Conservation (phyloP, 2,113 vertebrate genomes). For the Australoheros scitulus region DNA sequence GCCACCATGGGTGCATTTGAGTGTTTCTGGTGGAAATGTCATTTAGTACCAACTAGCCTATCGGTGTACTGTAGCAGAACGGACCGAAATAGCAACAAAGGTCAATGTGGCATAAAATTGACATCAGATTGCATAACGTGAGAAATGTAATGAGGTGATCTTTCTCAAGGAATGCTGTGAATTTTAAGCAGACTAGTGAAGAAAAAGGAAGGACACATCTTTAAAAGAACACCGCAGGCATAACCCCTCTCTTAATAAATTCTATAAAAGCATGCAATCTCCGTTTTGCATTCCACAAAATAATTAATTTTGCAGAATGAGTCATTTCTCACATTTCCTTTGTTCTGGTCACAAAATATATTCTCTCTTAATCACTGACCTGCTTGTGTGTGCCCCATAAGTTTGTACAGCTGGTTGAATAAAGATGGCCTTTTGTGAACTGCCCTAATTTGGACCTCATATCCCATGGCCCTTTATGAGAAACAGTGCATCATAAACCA, state of each 20-base stretch:
- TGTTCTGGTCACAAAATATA: conserved; percentile 19
- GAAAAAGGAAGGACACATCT: not conserved
- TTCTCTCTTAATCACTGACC: conserved; percentile 49
- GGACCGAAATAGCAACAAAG: conserved; percentile 71
- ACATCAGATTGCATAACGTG: conserved; percentile 67
- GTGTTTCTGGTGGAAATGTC: conserved; percentile 64
- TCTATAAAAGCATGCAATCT: not conserved
- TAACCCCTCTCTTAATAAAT: not conserved
- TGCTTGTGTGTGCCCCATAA: conserved; percentile 41
- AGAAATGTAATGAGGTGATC: conserved; percentile 63
- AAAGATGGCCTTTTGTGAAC: conserved; percentile 46
- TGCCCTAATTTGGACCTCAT: conserved; percentile 24
- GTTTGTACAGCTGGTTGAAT: conserved; percentile 53
- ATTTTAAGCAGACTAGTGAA: conserved; percentile 22
- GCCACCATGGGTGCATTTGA: not conserved
- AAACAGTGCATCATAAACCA: conserved; percentile 60
- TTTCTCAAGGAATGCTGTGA: conserved; percentile 37
- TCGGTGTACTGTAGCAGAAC: conserved; percentile 42
- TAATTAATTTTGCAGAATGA: not conserved
- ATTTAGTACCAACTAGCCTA: conserved; percentile 38
- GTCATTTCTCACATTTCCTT: not conserved
- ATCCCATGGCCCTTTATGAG: conserved; percentile 43
- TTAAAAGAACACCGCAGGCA: not conserved
- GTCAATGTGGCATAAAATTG: conserved; percentile 68
- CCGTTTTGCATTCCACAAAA: not conserved